Percentiles rank a stretch among this genome's conserved stretches.
Evolutionary conservation across 2,888 invertebrate species (phyloP).

Genomic region (Malachius bipustulatus): DNA sequence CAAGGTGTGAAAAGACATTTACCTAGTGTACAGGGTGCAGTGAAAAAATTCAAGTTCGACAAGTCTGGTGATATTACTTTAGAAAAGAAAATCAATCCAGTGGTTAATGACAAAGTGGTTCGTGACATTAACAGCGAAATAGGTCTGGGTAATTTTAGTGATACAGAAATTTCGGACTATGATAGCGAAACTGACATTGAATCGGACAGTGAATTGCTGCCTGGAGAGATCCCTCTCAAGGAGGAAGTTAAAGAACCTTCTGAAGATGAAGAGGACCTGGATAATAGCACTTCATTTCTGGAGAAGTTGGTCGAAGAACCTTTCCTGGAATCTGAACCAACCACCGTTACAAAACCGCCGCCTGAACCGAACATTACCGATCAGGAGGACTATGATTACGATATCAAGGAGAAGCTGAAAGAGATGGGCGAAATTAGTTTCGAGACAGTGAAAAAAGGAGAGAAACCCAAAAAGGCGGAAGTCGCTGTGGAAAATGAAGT

Average conservation of each 20-base stretch:
- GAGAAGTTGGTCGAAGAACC: constrained; percentile 32
- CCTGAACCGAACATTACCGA: constrained; percentile 24
- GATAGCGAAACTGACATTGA: constrained; percentile 33
- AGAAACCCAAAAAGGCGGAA: constrained; percentile 33
- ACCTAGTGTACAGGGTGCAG: constrained; percentile 21
- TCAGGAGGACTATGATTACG: constrained; percentile 40
- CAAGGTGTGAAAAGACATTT: constrained; percentile 22
- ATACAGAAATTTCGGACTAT: constrained; percentile 33
- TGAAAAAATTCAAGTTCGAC: constrained; percentile 27
- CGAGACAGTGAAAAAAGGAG: constrained; percentile 37
- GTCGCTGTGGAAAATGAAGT: constrained; percentile 60
- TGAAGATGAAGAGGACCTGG: constrained; percentile 31
- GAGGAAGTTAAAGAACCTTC: constrained; percentile 24
- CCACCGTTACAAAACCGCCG: constrained; percentile 13
- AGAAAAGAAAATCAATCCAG: constrained; percentile 17
- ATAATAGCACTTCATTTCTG: constrained; percentile 33
- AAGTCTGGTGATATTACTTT: constrained; percentile 17
- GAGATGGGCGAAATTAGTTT: constrained; percentile 47
- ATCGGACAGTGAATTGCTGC: constrained; percentile 37
- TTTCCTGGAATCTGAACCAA: constrained; percentile 11
- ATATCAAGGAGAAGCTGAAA: constrained; percentile 49
- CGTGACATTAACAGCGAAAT: constrained; percentile 12
- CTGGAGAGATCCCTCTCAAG: constrained; percentile 28
- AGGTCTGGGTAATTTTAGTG: constrained; percentile 25
- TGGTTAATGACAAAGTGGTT: constrained; percentile 7